Evolutionary conservation across 2,797 vertebrate genomes (phyloP), one percentile per base, ranked within the genome.

Genomic region (Darevskia mixta): DNA sequence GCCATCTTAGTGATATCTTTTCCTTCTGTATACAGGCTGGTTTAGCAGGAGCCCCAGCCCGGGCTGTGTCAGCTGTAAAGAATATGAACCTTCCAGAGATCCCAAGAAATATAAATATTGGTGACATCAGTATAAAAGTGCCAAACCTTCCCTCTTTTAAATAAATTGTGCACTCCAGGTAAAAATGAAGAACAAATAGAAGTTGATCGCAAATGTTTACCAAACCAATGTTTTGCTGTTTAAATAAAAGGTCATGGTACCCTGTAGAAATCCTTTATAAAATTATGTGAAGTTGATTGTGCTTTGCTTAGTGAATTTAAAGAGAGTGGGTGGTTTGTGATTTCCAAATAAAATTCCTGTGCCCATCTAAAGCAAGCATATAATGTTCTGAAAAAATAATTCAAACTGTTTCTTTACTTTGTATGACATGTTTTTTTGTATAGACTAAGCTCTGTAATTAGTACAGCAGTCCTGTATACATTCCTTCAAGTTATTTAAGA

Each of bases 61-160:
- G 98, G 94, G 99, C 99, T 90, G 99, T 99, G 92, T 99, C 99
- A 94, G 99, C 99, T 94, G 99, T 99, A 96, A 99, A 99, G 98
- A 99, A 99, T 98, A 99, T 99, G 98, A 99, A 99, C 95, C 98
- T 99, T 92, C 99, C 99, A 93, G 99, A 99, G 97, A 99, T 99
- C 96, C 99, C 99, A 97, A 98, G 98, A 98, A 99, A 99, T 98
- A 99, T 99, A 98, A 99, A 99, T 98, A 99, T 99, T 97, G 98
- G 99, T 97, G 99, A 99, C 98, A 99, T 99, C 98, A 99, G 98
- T 98, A 99, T 99, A 97, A 99, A 99, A 99, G 99, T 99, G 98
- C 98, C 99, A 99, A 99, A 99, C 97, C 97, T 99, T 95, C 98
- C 99, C 92, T 99, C 99, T 96, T 99, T 99, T 98, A 99, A 99